Conservation (phyloP, 2,888 invertebrate genomes). For the Nephrotoma flavescens region DNA sequence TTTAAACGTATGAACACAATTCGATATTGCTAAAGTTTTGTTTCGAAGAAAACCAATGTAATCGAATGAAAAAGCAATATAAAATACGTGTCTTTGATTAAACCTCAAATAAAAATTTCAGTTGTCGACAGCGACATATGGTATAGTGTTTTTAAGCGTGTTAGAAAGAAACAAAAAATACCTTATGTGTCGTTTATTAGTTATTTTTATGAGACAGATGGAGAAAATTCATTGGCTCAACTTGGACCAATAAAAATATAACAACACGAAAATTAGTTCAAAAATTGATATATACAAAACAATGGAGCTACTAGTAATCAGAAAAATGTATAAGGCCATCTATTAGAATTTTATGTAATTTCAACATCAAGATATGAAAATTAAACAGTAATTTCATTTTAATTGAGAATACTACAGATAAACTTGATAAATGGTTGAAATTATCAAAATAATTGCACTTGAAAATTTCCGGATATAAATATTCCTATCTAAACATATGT, state of each 20-base stretch:
- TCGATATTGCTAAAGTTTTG: not conserved
- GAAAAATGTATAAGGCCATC: not conserved
- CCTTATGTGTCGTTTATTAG: not conserved
- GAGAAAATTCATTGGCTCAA: constrained; percentile 44
- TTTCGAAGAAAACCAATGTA: not conserved
- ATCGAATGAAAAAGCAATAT: constrained; percentile 5
- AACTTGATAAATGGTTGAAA: not conserved
- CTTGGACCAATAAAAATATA: constrained; percentile 30
- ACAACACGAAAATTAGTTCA: constrained; percentile 15
- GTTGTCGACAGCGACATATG: not conserved
- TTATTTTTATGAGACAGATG: constrained; percentile 38
- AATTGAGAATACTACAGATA: not conserved
- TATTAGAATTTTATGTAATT: not conserved
- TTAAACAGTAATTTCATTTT: not conserved
- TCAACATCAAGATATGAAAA: not conserved
- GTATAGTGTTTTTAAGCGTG: not conserved
- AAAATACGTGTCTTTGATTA: not conserved
- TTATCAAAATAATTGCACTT: not conserved
- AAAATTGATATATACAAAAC: not conserved
- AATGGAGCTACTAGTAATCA: constrained; percentile 9
- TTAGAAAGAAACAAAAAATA: not conserved
- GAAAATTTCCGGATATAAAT: not conserved
- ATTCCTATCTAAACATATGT: not conserved
- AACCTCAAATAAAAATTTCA: not conserved
- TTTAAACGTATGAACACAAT: not conserved